Base-by-base conservation (phyloP, 2,113 vertebrate species). In the Mystacornis crossleyi region DNA sequence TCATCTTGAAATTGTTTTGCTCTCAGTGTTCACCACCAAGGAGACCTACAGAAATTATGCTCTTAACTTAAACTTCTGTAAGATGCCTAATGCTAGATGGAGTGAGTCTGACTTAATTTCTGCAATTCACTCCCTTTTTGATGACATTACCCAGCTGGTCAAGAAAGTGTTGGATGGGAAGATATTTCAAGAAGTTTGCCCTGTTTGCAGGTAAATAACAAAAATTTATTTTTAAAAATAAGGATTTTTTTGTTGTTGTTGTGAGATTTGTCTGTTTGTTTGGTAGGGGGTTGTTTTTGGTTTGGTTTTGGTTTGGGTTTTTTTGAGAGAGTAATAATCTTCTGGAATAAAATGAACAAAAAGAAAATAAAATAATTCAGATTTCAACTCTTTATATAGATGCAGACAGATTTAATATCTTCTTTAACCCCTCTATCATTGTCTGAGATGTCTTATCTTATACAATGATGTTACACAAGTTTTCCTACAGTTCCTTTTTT, bases 401-500 rank as follows among this genome's bases (percentile, higher is more conserved):
- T 67, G 13, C 2, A 36, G 33, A 13, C 33, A 65, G 83, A 55
- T 50, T 92, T 43, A 93, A 61, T 78, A 66, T 58, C 9, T 66
- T 89, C 3, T 82, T 74, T 79, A 45, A 5, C 6, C 8, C 6
- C 23, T 71, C 7, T 50, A 6, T 50, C 5, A 43, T 33, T 21
- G 6, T 84, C 53, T 90, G 25, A 93, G 38, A 71, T 38, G 21
- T 66, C 38, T 97, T 40, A 60, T 64, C 36, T 90, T 61, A 70
- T n/a, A 53, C 24, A 89, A 34, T 92, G 86, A 20, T 34, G 36
- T 62, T 83, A 81, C 10, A 25, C 15, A 90, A 66, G 6, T 93
- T 97, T 92, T 51, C 10, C 10, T 74, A 74, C 36, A 40, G 51
- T 36, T 89, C 24, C 43, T 91, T 94, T 65, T 86, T 70, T 31